Base-by-base conservation (phyloP, 92 coral and sea anemone genomes). In the Pocillopora grandis region DNA sequence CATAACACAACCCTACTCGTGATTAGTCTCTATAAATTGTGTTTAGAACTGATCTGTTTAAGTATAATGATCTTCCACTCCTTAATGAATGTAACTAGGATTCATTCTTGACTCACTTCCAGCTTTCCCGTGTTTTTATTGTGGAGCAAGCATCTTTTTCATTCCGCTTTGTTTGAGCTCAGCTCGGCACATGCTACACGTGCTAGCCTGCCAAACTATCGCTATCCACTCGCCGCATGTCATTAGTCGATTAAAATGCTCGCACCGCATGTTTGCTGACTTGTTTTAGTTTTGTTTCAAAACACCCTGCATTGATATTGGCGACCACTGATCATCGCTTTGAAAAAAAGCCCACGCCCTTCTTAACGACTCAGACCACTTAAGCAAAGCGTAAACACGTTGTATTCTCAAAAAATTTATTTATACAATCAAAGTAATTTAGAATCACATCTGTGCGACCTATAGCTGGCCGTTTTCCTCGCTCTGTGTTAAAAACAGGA, bases 261-360 rank as follows among this genome's bases (percentile, higher is more conserved):
- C 18, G 15, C 86, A 75, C 86, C 86, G 80, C 86, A 83, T 83
- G 86, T 80, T 73, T 56, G 60, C 86, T 73, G 80, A 9, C 79
- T n/a, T 83, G 72, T 83, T 21, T 60, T 20, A 35, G 80, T 72
- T 73, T 83, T 73, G 57, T 83, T 63, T 83, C 64, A 83, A 62
- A 83, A 83, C 86, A 83, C 68, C 75, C 79, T 52, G 33, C 83
- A 20, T 79, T 33, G 35, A 70, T 17, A 42, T 76, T 3, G 71
- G 57, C 27, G 64, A 74, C 67, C 57, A 74, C 35, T 62, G 72
- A 83, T 62, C 84, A n/a, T 58, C 58, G 75, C 75, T 27, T 73
- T 74, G 35, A 70, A 21, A 55, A 73, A 83, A 83, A 48, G 35
- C 31, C 72, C 62, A 17, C 73, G 42, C 62, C 79, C 62, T 62